phyloP scores from a whole-genome alignment of 2,888 invertebrate species.

The Yponomeuta cagnagella region DNA sequence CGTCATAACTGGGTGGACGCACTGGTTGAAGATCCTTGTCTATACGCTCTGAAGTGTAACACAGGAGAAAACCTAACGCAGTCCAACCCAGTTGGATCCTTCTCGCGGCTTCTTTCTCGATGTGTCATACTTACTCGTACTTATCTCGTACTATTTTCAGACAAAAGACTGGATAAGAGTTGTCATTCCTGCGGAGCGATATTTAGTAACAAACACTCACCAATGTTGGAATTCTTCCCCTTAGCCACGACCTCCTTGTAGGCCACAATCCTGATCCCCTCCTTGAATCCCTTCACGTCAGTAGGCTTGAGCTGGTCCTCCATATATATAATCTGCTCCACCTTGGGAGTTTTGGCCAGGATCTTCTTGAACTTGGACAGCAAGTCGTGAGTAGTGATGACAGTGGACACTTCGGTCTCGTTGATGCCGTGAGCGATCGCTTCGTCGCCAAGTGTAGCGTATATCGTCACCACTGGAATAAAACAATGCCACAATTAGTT shows the following conservation, averaged over 20 bases:
- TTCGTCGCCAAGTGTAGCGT: constrained; percentile 97
- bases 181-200: too few species aligned
- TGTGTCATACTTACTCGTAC: too few species aligned
- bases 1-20: too few species aligned
- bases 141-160: too few species aligned
- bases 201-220: constrained; percentile 32
- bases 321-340: constrained; percentile 89
- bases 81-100: too few species aligned
- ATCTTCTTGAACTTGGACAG: constrained; percentile 92
- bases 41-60: too few species aligned
- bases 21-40: too few species aligned
- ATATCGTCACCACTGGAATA: constrained; percentile 91
- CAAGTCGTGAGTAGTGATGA: constrained; percentile 94
- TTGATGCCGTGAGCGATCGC: constrained; percentile 97
- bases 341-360: constrained; percentile 81
- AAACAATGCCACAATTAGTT: constrained; percentile 20
- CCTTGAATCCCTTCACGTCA: constrained; percentile 81
- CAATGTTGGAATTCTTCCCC: constrained; percentile 52
- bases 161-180: too few species aligned
- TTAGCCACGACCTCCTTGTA: constrained; percentile 78
- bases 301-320: constrained; percentile 89
- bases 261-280: constrained; percentile 81
- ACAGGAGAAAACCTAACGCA: too few species aligned
- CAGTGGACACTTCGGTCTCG: constrained; percentile 95
- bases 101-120: too few species aligned